Conservation (phyloP, 2,113 vertebrate species). For the Notothenia rossii region DNA sequence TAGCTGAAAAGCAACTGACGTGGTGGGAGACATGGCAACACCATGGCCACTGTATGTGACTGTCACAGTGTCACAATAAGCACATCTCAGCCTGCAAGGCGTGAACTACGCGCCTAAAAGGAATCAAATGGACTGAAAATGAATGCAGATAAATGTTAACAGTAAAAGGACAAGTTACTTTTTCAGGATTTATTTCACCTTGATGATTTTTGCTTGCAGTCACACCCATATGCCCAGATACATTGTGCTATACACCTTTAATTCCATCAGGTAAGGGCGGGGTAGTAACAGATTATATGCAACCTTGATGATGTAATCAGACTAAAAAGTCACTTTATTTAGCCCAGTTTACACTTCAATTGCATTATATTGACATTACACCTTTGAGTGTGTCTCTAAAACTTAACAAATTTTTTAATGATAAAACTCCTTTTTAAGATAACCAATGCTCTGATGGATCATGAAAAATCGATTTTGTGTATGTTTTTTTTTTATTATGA, state of each 20-base stretch:
- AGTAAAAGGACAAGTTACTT: background rate
- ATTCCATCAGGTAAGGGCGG: background rate
- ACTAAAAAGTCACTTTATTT: no score
- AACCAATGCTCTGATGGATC: no score
- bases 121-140: background rate
- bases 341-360: no score
- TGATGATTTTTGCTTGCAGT: background rate
- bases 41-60: conserved; percentile 11
- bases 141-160: background rate
- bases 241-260: background rate
- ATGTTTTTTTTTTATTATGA: no score
- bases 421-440: no score
- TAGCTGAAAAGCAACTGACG: conserved; percentile 54
- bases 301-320: no score
- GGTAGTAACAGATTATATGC: no score
- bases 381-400: no score
- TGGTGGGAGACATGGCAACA: conserved; percentile 1
- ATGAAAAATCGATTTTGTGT: no score
- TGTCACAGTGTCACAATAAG: conserved; percentile 7
- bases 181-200: background rate
- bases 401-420: no score
- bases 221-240: background rate
- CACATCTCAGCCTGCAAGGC: background rate
- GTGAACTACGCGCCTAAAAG: background rate
- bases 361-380: no score